These are phyloP conservation scores for Sinocyclocheilus maitianheensis DNA, from an alignment of 2,113 vertebrate genomes.

Conservation along the genomic window DNA sequence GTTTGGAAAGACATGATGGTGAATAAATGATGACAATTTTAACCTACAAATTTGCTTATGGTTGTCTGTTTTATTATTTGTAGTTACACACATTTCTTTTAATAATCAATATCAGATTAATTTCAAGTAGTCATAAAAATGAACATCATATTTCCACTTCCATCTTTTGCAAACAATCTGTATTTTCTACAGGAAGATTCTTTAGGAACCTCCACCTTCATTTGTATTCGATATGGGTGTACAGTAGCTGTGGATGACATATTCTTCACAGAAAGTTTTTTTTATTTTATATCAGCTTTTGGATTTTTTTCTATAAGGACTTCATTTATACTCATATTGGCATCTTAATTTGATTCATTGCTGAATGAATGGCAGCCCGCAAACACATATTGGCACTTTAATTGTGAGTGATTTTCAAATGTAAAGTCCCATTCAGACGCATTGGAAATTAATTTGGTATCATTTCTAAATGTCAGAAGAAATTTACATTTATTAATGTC, in stretches of 20 bases:
- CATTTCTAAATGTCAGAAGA: slow-evolving; percentile 48
- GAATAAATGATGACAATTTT: background rate
- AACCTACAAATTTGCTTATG: background rate
- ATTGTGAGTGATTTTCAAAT: slow-evolving; percentile 40
- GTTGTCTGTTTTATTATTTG: background rate
- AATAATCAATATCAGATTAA: background rate
- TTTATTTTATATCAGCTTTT: background rate
- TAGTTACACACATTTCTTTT: background rate
- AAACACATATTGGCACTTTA: slow-evolving; percentile 31
- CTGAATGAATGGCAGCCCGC: background rate
- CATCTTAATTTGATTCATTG: slow-evolving; percentile 36
- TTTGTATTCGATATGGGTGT: background rate
- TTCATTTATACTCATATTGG: slow-evolving; percentile 29
- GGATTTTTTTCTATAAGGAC: background rate
- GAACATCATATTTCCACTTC: no score
- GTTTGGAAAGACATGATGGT: no score
- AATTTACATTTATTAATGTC: slow-evolving; percentile 44
- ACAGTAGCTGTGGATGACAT: background rate
- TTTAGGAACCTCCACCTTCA: background rate
- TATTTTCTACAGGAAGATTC: background rate
- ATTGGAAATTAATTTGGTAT: slow-evolving; percentile 42
- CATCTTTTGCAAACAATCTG: background rate
- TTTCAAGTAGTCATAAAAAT: background rate
- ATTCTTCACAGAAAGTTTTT: background rate
- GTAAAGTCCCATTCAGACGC: slow-evolving; percentile 21